Evolutionary conservation across 2,888 invertebrate species (phyloP).

Genomic region (Agelastica alni): DNA sequence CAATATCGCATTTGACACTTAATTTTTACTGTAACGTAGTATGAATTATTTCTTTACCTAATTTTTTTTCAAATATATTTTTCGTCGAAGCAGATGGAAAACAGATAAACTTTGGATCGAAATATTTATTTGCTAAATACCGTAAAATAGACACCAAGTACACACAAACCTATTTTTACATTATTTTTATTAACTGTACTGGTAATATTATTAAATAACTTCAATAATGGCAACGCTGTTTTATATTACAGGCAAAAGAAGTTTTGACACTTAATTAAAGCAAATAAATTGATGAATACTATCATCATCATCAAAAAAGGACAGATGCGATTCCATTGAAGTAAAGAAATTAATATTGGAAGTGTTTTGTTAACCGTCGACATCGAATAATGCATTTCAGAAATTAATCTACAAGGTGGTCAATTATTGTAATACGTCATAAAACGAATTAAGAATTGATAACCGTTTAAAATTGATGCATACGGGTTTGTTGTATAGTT

Average conservation of each 20-base stretch:
- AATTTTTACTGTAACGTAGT: too few species aligned
- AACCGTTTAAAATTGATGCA: constrained; percentile 18
- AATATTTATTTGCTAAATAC: too few species aligned
- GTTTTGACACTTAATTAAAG: constrained; percentile 30
- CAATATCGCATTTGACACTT: too few species aligned
- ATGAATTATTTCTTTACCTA: too few species aligned
- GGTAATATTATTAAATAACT: too few species aligned
- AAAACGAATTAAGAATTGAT: constrained; percentile 8
- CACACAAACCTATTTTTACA: too few species aligned
- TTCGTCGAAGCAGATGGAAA: too few species aligned
- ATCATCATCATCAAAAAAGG: constrained; percentile 22
- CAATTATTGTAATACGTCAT: constrained; percentile 9
- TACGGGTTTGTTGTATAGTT: too few species aligned
- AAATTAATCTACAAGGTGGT: constrained; percentile 20
- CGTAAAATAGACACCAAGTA: too few species aligned
- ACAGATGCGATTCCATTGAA: constrained; percentile 26
- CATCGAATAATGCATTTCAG: constrained; percentile 20
- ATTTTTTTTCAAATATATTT: too few species aligned
- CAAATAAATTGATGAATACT: constrained; percentile 25
- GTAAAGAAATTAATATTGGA: constrained; percentile 26
- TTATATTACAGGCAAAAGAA: background rate
- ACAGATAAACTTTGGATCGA: too few species aligned
- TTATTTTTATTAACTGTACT: too few species aligned
- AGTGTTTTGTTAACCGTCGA: constrained; percentile 17
- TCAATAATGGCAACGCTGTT: background rate